Evolutionary conservation across 1,140 invertebrate genomes (phyloP), one percentile per base, ranked within the genome.

Genomic region (Ceratosolen fusciceps): DNA sequence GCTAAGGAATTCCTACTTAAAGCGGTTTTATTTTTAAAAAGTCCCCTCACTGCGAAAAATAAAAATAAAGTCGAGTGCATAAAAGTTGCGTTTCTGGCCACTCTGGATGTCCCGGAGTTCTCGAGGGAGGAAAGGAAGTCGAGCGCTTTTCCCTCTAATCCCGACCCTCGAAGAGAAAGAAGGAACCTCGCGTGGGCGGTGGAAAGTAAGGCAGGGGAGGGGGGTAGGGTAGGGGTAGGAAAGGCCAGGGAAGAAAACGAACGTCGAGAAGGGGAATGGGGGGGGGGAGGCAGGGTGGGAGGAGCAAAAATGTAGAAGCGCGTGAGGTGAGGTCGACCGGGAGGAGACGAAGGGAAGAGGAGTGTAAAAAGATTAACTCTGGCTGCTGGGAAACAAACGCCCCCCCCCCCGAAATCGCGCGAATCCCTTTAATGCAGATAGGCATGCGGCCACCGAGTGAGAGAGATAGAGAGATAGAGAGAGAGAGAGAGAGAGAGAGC

Each of bases 281-380:
- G n/a, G n/a, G 21, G 54, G n/a, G 21, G 0, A 37, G 16, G 19
- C 52, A 34, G 12, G 12, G 68, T 7, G 47, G 21, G 54, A 29
- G 21, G 29, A 26, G 8, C 0, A 70, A 49, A 49, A 29, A 3
- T 31, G 49, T 31, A 58, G 0, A 56, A 24, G 0, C 74, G 26
- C 14, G 43, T 26, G 12, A 72, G 24, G 16, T n/a, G 7, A 24
- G 16, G 0, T 29, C 2, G 26, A 21, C 7, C 39, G 29, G 3
- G 12, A n/a, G 39, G 24, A 12, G 54, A 31, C 1, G 56, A 68
- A 26, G n/a, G n/a, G n/a, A n/a, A n/a, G n/a, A n/a, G 67, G 49
- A 75, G 74, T n/a, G n/a, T 52, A 21, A 56, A 76, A 68, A n/a
- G 68, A 76, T 56, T 68, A 67, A 39, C 62, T 68, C 62, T 31